Conservation (phyloP, 2,797 vertebrate genomes). For the Odontamblyopus lacepedii region DNA sequence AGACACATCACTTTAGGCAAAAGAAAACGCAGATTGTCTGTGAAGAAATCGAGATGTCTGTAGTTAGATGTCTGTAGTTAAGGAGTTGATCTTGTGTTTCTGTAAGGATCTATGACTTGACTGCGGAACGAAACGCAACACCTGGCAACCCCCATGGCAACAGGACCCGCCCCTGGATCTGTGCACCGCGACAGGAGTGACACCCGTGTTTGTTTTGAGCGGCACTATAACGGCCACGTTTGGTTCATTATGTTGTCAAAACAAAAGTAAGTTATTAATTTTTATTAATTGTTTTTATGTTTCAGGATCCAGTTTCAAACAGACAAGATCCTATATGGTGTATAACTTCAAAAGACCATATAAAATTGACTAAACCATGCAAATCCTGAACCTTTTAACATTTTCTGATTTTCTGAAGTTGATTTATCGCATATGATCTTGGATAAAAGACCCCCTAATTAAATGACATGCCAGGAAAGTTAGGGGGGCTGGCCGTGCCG, state of each 20-base stretch:
- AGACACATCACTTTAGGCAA: conserved; percentile 10
- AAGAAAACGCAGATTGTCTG: background rate
- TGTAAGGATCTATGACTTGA: conserved; percentile 8
- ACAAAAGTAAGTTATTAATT: background rate
- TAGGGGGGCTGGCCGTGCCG: conserved; percentile 65
- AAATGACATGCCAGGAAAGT: conserved; percentile 60
- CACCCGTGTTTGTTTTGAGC: conserved; percentile 30
- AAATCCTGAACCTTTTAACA: conserved; percentile 33
- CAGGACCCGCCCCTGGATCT: no score
- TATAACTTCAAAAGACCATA: background rate
- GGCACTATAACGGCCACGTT: background rate
- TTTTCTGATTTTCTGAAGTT: conserved; percentile 9
- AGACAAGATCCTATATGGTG: background rate
- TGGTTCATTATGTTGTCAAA: background rate
- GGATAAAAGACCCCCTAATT: conserved; percentile 44
- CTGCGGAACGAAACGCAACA: conserved; percentile 47
- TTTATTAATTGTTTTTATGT: background rate
- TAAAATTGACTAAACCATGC: conserved; percentile 29
- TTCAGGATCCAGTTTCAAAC: background rate
- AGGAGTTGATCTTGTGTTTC: conserved; percentile 44
- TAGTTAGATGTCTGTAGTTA: conserved; percentile 10
- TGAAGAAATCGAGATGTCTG: background rate
- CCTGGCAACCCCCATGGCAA: conserved; percentile 15
- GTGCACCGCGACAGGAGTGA: conserved; percentile 7
- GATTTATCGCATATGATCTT: conserved; percentile 28